Conservation (phyloP, 2,113 vertebrate genomes). For the Chroicocephalus ridibundus region DNA sequence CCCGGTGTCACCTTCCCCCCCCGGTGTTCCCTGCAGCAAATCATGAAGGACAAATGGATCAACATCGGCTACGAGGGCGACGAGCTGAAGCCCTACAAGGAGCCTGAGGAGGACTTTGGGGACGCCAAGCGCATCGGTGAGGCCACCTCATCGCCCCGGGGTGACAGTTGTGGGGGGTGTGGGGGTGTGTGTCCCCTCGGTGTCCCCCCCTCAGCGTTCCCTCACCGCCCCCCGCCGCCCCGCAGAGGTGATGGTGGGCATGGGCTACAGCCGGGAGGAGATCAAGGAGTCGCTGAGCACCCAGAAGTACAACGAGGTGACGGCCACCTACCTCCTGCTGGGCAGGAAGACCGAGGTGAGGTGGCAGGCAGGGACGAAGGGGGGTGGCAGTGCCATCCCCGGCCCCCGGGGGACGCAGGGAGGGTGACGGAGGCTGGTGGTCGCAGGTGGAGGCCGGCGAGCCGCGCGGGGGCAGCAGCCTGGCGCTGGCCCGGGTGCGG, state of each 20-base stretch:
- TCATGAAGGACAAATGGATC: slow-evolving; percentile 97
- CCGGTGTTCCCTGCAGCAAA: slow-evolving; percentile 61
- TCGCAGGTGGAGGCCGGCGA: slow-evolving; percentile 77
- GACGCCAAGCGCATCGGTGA: slow-evolving; percentile 85
- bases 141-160: neutral
- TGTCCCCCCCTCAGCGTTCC: too few species aligned
- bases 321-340: slow-evolving; percentile 93
- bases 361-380: too few species aligned
- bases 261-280: too few species aligned
- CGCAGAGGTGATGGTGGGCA: slow-evolving; percentile 78
- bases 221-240: neutral
- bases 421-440: neutral
- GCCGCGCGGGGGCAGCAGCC: slow-evolving; percentile 78
- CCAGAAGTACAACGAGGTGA: slow-evolving; percentile 71
- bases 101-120: slow-evolving; percentile 84
- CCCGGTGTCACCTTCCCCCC: too few species aligned
- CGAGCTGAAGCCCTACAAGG: slow-evolving; percentile 85
- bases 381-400: neutral
- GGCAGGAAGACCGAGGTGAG: slow-evolving; percentile 84
- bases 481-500: slow-evolving; percentile 88
- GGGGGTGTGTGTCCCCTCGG: too few species aligned
- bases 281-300: too few species aligned
- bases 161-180: too few species aligned
- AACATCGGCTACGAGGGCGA: slow-evolving; percentile 87
- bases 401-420: too few species aligned